phyloP scores from a whole-genome alignment of 2,797 vertebrate species.

The Rhinatrema bivittatum region DNA sequence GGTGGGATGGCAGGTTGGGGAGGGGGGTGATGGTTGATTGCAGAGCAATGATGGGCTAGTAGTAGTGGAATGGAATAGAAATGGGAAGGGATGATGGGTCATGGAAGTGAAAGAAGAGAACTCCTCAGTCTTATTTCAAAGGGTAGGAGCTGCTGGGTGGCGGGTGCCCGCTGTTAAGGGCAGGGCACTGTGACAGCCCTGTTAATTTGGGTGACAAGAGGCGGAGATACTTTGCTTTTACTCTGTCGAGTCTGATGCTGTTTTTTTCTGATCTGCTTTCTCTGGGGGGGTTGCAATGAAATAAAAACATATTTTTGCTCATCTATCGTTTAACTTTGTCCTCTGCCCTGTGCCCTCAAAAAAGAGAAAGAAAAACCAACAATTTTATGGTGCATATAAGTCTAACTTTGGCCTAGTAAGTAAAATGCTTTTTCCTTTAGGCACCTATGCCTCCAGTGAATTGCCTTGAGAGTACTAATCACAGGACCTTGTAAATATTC shows the following conservation, averaged over 20 bases:
- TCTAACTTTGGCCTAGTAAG: too few species aligned
- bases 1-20: too few species aligned
- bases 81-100: background rate
- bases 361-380: too few species aligned
- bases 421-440: too few species aligned
- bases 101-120: background rate
- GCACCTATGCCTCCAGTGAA: too few species aligned
- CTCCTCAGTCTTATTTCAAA: background rate
- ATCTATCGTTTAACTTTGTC: background rate
- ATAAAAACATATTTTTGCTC: background rate
- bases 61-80: background rate
- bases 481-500: too few species aligned
- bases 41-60: too few species aligned
- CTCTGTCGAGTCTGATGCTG: background rate
- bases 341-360: too few species aligned
- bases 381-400: too few species aligned
- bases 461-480: too few species aligned
- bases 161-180: background rate
- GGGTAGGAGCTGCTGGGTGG: background rate
- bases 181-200: slow-evolving; percentile 5
- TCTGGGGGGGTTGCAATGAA: slow-evolving; percentile 1
- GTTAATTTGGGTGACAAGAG: background rate
- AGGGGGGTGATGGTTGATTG: too few species aligned
- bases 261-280: background rate
- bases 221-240: background rate